Conservation (phyloP, 2,888 invertebrate species). For the Tubulanus polymorphus region DNA sequence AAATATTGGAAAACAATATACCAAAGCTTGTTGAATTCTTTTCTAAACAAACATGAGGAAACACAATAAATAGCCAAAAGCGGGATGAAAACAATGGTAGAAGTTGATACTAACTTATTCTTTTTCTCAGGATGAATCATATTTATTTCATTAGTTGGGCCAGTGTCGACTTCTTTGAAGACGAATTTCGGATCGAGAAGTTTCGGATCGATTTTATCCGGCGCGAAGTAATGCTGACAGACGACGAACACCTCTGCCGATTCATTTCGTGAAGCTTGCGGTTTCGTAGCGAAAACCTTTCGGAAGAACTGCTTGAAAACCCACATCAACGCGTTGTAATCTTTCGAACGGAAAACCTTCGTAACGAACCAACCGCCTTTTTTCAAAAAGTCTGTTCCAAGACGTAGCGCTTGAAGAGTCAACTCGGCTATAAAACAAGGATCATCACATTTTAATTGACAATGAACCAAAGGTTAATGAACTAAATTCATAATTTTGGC, state of each 20-base stretch:
- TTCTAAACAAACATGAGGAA: too few relatives aligned
- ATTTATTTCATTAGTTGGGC: constrained; percentile 29
- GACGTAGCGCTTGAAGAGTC: constrained; percentile 85
- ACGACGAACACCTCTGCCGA: constrained; percentile 99
- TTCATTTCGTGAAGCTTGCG: constrained; percentile 94
- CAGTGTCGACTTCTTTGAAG: constrained; percentile 74
- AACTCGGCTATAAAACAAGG: constrained; percentile 62
- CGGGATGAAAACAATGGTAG: too few relatives aligned
- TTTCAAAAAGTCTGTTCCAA: constrained; percentile 83
- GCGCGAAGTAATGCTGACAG: constrained; percentile 89
- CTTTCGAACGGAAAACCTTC: constrained; percentile 96
- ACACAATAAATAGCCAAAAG: too few relatives aligned
- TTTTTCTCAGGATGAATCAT: constrained; percentile 47
- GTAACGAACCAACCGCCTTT: constrained; percentile 97
- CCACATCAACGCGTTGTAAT: constrained; percentile 92
- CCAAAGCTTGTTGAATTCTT: too few relatives aligned
- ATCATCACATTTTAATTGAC: constrained; percentile 6
- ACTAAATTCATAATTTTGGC: too few relatives aligned
- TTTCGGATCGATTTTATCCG: constrained; percentile 81
- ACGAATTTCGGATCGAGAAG: constrained; percentile 91
- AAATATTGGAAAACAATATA: too few relatives aligned
- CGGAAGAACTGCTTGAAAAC: constrained; percentile 94
- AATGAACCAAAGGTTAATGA: too few relatives aligned
- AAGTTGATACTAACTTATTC: constrained; percentile 32
- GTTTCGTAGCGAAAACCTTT: constrained; percentile 93